These are phyloP conservation scores for Diarsia dahlii DNA, from an alignment of 2,888 invertebrate species.

Conservation along the genomic window DNA sequence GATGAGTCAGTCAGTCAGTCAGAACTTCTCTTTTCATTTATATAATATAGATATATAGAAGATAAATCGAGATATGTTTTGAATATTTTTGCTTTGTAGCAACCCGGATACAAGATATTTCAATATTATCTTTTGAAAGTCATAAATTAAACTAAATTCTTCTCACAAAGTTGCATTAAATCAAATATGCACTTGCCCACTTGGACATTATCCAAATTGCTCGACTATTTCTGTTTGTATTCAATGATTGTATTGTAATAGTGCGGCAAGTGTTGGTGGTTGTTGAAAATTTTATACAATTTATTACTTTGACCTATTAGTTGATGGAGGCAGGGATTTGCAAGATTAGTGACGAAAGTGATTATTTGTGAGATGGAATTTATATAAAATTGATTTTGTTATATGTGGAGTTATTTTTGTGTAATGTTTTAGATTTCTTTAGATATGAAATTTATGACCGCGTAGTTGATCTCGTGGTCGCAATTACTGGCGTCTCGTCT, in stretches of 20 bases:
- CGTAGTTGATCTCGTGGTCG: too few species aligned
- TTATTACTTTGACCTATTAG: constrained; percentile 33
- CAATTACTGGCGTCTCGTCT: too few species aligned
- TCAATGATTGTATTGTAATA: constrained; percentile 55
- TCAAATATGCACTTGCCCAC: constrained; percentile 72
- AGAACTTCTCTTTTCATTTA: too few species aligned
- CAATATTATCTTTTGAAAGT: constrained; percentile 11
- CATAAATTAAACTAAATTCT: constrained; percentile 31
- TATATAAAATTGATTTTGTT: not conserved
- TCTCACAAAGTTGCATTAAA: constrained; percentile 51
- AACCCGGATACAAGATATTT: constrained; percentile 6
- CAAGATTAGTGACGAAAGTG: not conserved
- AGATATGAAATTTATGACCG: not conserved
- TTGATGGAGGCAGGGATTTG: not conserved
- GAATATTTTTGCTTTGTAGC: not conserved
- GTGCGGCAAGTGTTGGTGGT: constrained; percentile 41
- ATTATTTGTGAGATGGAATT: not conserved
- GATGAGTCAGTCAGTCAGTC: too few species aligned
- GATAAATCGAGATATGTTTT: too few species aligned
- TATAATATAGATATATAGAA: too few species aligned
- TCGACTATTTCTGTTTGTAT: constrained; percentile 64
- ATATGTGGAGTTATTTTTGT: not conserved
- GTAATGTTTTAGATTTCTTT: not conserved
- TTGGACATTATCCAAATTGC: constrained; percentile 73
- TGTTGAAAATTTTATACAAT: constrained; percentile 50